Conservation (phyloP, 1,140 invertebrate genomes). For the Goniozus legneri region DNA sequence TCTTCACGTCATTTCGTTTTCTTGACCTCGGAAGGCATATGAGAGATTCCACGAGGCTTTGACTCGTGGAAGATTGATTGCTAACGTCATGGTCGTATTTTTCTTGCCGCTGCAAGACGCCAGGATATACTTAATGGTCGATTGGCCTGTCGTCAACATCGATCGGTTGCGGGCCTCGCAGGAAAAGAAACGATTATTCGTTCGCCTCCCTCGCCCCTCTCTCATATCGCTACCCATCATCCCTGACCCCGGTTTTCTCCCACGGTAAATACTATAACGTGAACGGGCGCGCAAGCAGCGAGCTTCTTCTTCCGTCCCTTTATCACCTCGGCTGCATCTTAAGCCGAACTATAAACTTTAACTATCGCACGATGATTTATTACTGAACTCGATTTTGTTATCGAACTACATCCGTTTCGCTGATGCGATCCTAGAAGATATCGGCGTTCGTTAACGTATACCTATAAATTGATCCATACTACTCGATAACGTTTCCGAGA, state of each 20-base stretch:
- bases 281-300: no score
- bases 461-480: no score
- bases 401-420: no score
- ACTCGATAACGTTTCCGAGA: no score
- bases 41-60: constrained; percentile 18
- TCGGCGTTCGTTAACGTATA: no score
- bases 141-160: constrained; percentile 30
- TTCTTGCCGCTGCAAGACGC: constrained; percentile 24
- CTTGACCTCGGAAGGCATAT: not conserved
- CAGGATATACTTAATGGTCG: constrained; percentile 36
- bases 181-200: not conserved
- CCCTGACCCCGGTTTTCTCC: not conserved
- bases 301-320: no score
- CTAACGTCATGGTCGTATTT: constrained; percentile 14
- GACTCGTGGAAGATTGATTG: constrained; percentile 43
- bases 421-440: no score
- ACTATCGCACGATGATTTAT: no score
- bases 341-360: no score
- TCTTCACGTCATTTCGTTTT: constrained; percentile 2
- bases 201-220: not conserved
- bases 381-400: no score
- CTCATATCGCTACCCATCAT: not conserved
- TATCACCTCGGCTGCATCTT: no score
- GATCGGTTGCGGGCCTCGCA: constrained; percentile 17
- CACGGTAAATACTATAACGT: no score